These are phyloP conservation scores for Polymixis flavicincta DNA, from an alignment of 2,888 invertebrate genomes.

Conservation along the genomic window DNA sequence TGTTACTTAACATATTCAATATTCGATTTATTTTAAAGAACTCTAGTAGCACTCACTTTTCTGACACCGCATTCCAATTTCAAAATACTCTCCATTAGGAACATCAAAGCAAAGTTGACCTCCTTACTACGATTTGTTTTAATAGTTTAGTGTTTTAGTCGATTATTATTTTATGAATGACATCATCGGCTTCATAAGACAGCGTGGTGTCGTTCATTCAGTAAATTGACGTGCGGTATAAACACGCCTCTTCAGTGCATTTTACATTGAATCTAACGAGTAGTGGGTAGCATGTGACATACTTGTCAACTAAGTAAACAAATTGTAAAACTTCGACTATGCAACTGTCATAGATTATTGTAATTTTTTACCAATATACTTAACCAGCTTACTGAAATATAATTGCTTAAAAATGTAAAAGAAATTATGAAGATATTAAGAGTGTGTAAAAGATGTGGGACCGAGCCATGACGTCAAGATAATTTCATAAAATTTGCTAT, in stretches of 20 bases:
- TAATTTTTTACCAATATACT: too few relatives aligned
- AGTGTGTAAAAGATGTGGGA: background rate
- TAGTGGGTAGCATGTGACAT: conserved; percentile 40
- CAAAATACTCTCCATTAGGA: conserved; percentile 36
- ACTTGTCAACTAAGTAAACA: conserved; percentile 11
- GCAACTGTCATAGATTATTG: too few relatives aligned
- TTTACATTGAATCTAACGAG: conserved; percentile 52
- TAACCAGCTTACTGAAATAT: background rate
- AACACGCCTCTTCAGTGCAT: conserved; percentile 67
- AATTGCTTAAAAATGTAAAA: background rate
- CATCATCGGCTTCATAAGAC: conserved; percentile 61
- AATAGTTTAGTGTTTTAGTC: conserved; percentile 37
- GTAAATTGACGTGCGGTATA: conserved; percentile 73
- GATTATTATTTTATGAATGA: conserved; percentile 58
- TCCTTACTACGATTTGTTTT: conserved; percentile 34
- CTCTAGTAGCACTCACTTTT: conserved; percentile 12
- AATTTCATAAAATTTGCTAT: background rate
- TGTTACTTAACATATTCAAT: background rate
- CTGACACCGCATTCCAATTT: conserved; percentile 38
- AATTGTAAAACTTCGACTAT: background rate
- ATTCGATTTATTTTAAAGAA: background rate
- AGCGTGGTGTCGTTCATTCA: conserved; percentile 65
- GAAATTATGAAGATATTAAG: background rate
- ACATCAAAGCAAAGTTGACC: conserved; percentile 44
- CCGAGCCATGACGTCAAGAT: background rate